Percentiles rank a stretch among this genome's conserved stretches.
phyloP scores from a whole-genome alignment of 92 coral and sea anemone species.

The Muricea muricata region DNA sequence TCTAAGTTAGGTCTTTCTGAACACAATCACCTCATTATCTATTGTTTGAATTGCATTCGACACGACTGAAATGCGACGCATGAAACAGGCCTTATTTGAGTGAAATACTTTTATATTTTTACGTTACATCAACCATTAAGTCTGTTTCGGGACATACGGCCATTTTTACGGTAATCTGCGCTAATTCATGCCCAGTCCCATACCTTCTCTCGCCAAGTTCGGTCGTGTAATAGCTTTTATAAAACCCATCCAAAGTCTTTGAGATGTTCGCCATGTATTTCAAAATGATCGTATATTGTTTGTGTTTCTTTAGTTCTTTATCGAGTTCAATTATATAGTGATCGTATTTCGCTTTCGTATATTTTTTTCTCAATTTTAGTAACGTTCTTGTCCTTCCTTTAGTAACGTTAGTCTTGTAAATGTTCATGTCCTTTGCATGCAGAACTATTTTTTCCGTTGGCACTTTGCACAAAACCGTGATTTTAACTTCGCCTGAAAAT shows the following conservation, averaged over 20 bases:
- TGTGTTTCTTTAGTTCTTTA: constrained; percentile 60
- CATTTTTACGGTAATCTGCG: too few species aligned
- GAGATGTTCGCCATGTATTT: constrained; percentile 74
- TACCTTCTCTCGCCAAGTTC: constrained; percentile 84
- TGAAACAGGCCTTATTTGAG: too few species aligned
- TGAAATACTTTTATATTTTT: too few species aligned
- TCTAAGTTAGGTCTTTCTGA: too few species aligned
- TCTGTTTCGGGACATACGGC: too few species aligned
- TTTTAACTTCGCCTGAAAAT: constrained; percentile 76
- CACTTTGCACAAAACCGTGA: constrained; percentile 64
- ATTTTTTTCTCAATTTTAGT: constrained; percentile 60
- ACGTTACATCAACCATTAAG: too few species aligned
- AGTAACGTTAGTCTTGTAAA: constrained; percentile 62
- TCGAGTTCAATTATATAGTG: constrained; percentile 78
- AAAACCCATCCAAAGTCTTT: constrained; percentile 91
- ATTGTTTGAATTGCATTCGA: too few species aligned
- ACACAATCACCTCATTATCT: too few species aligned
- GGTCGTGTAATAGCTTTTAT: constrained; percentile 95
- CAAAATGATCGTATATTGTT: constrained; percentile 71
- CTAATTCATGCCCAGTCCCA: neutral
- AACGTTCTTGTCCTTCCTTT: constrained; percentile 63
- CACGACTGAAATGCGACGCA: too few species aligned
- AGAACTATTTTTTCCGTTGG: constrained; percentile 74
- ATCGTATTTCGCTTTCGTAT: constrained; percentile 75
- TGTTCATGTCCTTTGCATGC: constrained; percentile 69